A percentile compares a stretch with the other conserved stretches of the same genome.
Evolutionary conservation across 2,113 vertebrate species (phyloP).

Genomic region (Amphilophus citrinellus): DNA sequence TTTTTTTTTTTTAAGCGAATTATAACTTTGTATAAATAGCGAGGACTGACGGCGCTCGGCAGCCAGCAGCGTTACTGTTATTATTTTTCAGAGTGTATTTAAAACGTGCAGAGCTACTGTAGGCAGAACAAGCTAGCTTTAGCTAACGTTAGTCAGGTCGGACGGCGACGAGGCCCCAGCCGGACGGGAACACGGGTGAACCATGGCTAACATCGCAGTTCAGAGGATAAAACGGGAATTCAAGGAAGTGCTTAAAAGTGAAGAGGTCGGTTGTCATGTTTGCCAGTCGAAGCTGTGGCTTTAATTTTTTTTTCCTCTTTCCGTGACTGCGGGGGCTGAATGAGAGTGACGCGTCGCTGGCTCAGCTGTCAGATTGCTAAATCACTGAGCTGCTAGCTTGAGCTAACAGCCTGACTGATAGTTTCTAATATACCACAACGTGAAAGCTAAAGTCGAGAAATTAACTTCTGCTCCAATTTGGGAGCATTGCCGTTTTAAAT

Average conservation of each 20-base stretch:
- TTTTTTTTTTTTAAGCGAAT: slow-evolving; percentile 3
- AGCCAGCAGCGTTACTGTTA: slow-evolving; percentile 49
- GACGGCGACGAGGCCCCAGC: slow-evolving; percentile 79
- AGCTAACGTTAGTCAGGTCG: slow-evolving; percentile 57
- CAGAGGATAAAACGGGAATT: slow-evolving; percentile 99
- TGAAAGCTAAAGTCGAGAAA: background rate
- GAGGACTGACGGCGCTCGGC: slow-evolving; percentile 55
- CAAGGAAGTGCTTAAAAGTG: slow-evolving; percentile 98
- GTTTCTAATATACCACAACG: background rate
- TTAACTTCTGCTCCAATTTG: background rate
- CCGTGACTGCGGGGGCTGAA: background rate
- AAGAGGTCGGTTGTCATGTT: slow-evolving; percentile 88
- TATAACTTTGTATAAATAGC: background rate
- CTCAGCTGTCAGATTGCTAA: slow-evolving; percentile 62
- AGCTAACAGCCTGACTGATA: slow-evolving; percentile 41
- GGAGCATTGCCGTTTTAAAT: fast-evolving
- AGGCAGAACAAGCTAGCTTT: slow-evolving; percentile 50
- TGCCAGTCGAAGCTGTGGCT: background rate
- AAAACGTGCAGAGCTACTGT: slow-evolving; percentile 55
- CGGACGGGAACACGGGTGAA: slow-evolving; percentile 76
- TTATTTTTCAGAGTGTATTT: slow-evolving; percentile 49
- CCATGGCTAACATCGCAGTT: slow-evolving; percentile 98
- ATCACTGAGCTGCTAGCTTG: slow-evolving; percentile 47
- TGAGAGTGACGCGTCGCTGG: slow-evolving; percentile 50
- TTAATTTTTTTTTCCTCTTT: background rate